Evolutionary conservation across 1,140 invertebrate genomes (phyloP).

Genomic region (Octopus bimaculoides): DNA sequence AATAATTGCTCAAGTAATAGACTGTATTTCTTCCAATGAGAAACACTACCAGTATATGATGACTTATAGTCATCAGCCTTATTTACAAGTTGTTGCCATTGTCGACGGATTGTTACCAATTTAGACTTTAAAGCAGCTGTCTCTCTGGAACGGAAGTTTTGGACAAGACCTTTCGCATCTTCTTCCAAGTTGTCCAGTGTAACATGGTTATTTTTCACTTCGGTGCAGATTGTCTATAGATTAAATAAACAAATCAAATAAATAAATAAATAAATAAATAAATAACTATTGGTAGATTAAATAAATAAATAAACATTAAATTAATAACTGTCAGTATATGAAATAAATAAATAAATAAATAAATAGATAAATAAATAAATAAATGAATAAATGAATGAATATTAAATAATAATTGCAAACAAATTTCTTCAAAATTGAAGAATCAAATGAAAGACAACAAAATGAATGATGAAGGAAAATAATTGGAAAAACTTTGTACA

Average conservation of each 20-base stretch:
- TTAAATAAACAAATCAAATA: neutral
- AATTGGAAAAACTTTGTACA: no score
- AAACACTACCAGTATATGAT: constrained; percentile 72
- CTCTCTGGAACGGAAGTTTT: constrained; percentile 51
- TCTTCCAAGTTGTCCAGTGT: constrained; percentile 72
- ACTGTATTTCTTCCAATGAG: constrained; percentile 84
- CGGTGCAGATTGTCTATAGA: constrained; percentile 46
- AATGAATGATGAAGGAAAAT: no score
- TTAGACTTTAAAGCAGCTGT: constrained; percentile 51
- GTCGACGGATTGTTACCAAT: constrained; percentile 44
- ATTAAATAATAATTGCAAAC: no score
- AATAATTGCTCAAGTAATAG: constrained; percentile 73
- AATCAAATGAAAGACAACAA: no score
- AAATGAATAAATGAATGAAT: no score
- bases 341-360: no score
- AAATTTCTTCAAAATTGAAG: no score
- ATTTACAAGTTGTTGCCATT: constrained; percentile 50
- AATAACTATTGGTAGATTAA: no score
- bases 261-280: neutral
- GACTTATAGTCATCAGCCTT: constrained; percentile 67
- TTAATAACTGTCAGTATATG: no score
- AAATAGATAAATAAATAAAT: no score
- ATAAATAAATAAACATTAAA: no score
- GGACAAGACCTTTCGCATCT: constrained; percentile 72
- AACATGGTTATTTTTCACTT: constrained; percentile 67